A percentile compares a stretch with the other conserved stretches of the same genome.
These are phyloP conservation scores for Bombus pascuorum DNA, from an alignment of 1,140 invertebrate species.

Conservation along the genomic window DNA sequence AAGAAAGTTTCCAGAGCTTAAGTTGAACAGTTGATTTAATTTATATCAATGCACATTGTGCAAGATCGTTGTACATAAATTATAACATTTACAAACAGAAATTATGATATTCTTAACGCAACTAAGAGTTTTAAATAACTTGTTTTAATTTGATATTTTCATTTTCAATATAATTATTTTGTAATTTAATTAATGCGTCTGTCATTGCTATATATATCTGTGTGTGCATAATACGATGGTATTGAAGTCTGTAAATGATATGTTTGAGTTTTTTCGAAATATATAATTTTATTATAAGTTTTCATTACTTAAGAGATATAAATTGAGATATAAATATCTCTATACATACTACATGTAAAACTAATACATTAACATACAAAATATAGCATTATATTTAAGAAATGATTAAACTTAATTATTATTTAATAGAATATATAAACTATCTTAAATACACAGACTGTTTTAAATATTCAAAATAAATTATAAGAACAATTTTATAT, in stretches of 20 bases:
- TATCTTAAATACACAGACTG: not conserved
- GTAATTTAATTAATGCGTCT: not conserved
- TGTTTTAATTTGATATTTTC: conserved; percentile 9
- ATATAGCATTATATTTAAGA: not conserved
- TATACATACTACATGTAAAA: not conserved
- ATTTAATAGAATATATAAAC: not conserved
- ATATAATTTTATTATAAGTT: not conserved
- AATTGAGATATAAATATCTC: not conserved
- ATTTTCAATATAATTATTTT: not conserved
- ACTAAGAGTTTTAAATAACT: not conserved
- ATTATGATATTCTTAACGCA: not conserved
- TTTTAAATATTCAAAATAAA: conserved; percentile 18
- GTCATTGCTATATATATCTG: not conserved
- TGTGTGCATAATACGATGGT: not conserved
- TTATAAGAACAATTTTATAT: not conserved
- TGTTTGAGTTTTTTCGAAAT: not conserved
- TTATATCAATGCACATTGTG: not conserved
- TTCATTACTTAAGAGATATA: not conserved
- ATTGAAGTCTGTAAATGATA: not conserved
- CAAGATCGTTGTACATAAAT: conserved; percentile 28
- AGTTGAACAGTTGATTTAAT: not conserved
- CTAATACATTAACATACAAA: not conserved
- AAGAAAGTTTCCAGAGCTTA: not conserved
- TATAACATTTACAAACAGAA: not conserved
- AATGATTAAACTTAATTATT: not conserved